These are phyloP conservation scores for Brenthis daphne DNA, from an alignment of 2,888 invertebrate species.

Conservation along the genomic window DNA sequence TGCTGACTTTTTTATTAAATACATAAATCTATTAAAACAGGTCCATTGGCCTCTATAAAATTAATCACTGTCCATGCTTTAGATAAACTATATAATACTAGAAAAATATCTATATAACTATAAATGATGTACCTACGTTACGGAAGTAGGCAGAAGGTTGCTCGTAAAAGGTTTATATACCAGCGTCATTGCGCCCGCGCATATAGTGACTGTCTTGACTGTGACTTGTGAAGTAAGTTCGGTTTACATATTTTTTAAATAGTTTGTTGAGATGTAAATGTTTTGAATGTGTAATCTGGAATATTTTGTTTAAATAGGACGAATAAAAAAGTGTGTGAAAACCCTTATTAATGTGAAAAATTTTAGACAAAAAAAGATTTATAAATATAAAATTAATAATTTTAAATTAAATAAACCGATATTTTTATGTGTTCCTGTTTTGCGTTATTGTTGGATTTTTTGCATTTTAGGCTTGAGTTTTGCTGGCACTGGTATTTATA, in stretches of 20 bases:
- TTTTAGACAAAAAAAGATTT: too few species aligned
- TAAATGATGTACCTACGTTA: constrained; percentile 44
- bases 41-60: constrained; percentile 9
- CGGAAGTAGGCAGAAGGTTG: constrained; percentile 75
- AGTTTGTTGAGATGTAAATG: not conserved
- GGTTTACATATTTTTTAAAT: constrained; percentile 19
- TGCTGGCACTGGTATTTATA: too few species aligned
- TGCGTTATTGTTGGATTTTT: too few species aligned
- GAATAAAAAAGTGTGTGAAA: too few species aligned
- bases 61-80: constrained; percentile 8
- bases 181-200: constrained; percentile 61
- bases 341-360: too few species aligned
- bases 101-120: not conserved
- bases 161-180: constrained; percentile 63
- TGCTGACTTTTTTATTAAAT: not conserved
- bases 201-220: constrained; percentile 50
- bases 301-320: too few species aligned
- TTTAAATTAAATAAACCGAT: too few species aligned
- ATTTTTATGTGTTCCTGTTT: too few species aligned
- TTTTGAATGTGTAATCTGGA: too few species aligned
- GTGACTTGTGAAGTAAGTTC: constrained; percentile 42
- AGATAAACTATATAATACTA: not conserved
- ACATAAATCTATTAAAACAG: constrained; percentile 13
- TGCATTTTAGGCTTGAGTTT: too few species aligned
- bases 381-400: too few species aligned